Base-by-base conservation (phyloP, 2,113 vertebrate species). In the Pluvialis apricaria region DNA sequence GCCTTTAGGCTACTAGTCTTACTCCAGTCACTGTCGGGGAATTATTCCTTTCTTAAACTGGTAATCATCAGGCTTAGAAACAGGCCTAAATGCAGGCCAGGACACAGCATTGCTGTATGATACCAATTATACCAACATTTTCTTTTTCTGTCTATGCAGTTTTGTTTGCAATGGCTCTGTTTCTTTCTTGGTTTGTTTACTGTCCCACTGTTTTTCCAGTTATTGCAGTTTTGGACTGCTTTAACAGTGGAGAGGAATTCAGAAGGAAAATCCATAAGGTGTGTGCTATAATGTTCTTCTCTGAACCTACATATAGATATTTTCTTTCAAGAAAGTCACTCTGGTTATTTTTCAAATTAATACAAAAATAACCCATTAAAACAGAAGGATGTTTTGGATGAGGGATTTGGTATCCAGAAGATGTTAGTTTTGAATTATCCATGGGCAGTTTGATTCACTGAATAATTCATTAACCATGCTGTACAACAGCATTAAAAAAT, bases 361-460 rank as follows among this genome's bases (percentile, higher is more conserved):
- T 52, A 58, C 24, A 87, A 90, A 87, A 92, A 70, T 36, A 83
- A 47, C 42, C 15, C 34, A 32, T 90, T 90, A 82, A 93, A 96
- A 70, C 18, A 79, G 42, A 69, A 90, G 31, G 79, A 49, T 38
- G n/a, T 16, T 65, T 87, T 52, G 29, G n/a, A 64, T 42, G 40
- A 55, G 47, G 20, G 29, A 71, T 75, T 73, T 29, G 3, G 18
- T 92, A 86, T 92, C 68, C 42, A 83, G 62, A 76, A 92, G 40
- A 77, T 85, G 90, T 22, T 88, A 51, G n/a, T 81, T 96, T 78
- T 95, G 75, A 95, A 94, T 96, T 94, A 96, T 94, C 91, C 89
- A 82, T 58, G 72, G 87, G 45, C 52, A 89, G 92, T 93, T 95
- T 96, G 89, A 88, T 88, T 65, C 77, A 86, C 24, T 93, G 75